Conservation (phyloP, 2,888 invertebrate species). For the Athripsodes cinereus region DNA sequence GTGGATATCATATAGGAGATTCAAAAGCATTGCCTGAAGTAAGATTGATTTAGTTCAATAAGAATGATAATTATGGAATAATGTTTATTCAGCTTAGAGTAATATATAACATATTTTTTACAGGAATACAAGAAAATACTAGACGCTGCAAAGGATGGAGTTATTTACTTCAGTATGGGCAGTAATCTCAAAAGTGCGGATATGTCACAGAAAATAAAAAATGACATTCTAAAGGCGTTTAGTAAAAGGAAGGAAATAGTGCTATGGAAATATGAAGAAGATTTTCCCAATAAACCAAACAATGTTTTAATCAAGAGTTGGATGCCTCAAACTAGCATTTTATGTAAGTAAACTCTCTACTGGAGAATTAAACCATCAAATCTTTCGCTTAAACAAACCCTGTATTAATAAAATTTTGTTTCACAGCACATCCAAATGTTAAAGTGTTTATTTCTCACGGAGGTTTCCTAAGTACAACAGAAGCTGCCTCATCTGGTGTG, state of each 20-base stretch:
- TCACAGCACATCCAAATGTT: slow-evolving; percentile 36
- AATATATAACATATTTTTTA: neutral
- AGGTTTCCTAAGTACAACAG: slow-evolving; percentile 46
- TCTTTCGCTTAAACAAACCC: no score
- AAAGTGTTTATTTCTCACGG: slow-evolving; percentile 50
- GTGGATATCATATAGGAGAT: no score
- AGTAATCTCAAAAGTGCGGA: slow-evolving; percentile 38
- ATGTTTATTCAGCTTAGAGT: no score
- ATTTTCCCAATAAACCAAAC: slow-evolving; percentile 33
- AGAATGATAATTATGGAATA: no score
- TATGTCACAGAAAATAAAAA: slow-evolving; percentile 35
- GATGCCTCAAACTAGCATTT: slow-evolving; percentile 41
- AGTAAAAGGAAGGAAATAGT: slow-evolving; percentile 42
- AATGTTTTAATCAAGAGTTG: slow-evolving; percentile 43
- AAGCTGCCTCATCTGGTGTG: slow-evolving; percentile 43
- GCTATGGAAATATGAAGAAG: slow-evolving; percentile 43
- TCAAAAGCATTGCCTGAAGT: no score
- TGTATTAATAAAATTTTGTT: no score
- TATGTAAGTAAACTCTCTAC: slow-evolving; percentile 34
- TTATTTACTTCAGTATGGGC: slow-evolving; percentile 49
- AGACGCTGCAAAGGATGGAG: slow-evolving; percentile 41
- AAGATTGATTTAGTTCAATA: no score
- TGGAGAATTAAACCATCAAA: no score
- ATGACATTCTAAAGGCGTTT: slow-evolving; percentile 37
- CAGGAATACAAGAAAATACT: slow-evolving; percentile 40